These are phyloP conservation scores for Sepiola atlantica DNA, from an alignment of 2,888 invertebrate species.

Conservation along the genomic window DNA sequence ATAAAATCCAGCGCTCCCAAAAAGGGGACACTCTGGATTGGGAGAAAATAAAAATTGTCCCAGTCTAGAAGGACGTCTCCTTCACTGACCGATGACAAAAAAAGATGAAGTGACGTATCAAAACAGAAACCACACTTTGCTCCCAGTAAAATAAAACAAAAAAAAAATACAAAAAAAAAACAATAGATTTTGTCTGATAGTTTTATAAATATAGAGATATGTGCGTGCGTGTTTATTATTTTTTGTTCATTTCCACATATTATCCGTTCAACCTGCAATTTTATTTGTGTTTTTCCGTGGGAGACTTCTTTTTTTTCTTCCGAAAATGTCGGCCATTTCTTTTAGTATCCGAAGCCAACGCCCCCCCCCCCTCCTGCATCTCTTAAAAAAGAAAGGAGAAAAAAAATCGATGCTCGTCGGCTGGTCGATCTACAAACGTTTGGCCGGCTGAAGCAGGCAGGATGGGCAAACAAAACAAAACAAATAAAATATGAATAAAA, in stretches of 20 bases:
- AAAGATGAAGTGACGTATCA: too few relatives aligned
- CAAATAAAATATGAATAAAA: background rate
- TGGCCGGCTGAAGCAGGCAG: background rate
- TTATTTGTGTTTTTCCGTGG: background rate
- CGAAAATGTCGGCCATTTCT: constrained; percentile 5
- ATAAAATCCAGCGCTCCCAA: too few relatives aligned
- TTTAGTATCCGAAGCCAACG: background rate
- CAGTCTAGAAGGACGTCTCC: too few relatives aligned
- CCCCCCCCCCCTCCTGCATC: background rate
- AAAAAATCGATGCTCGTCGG: background rate
- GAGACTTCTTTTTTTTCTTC: background rate
- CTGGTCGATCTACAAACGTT: background rate
- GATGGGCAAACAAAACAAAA: background rate
- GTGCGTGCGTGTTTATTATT: background rate
- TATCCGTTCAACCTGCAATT: background rate
- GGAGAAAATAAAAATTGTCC: too few relatives aligned
- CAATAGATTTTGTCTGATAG: too few relatives aligned
- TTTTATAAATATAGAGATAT: background rate
- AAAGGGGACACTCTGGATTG: too few relatives aligned
- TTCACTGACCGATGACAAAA: too few relatives aligned
- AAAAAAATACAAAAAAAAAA: too few relatives aligned
- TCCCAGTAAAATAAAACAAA: too few relatives aligned
- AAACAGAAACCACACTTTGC: too few relatives aligned
- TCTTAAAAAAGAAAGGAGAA: background rate
- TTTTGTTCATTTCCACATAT: background rate